Conservation (phyloP, 2,113 vertebrate species). For the Ictidomys tridecemlineatus region DNA sequence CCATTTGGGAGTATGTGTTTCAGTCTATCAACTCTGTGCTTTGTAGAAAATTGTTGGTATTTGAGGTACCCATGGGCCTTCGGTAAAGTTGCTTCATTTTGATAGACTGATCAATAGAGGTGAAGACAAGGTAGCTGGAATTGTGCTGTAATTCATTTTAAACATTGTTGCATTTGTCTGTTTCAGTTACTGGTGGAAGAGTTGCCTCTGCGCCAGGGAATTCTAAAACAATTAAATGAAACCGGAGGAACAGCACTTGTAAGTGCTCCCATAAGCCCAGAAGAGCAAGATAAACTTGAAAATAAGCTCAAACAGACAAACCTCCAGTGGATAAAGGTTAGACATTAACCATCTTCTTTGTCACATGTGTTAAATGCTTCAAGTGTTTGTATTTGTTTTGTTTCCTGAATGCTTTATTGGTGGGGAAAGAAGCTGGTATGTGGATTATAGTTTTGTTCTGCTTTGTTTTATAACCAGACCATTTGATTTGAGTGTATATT, state of each 20-base stretch:
- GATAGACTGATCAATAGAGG: conserved; percentile 84
- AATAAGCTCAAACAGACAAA: conserved; percentile 92
- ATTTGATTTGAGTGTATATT: neutral
- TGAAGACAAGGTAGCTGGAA: conserved; percentile 83
- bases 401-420: neutral
- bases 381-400: conserved; percentile 65
- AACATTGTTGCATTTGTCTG: conserved; percentile 86
- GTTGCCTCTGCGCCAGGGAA: conserved; percentile 90
- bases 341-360: conserved; percentile 68
- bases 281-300: conserved; percentile 91
- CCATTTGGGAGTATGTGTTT: neutral
- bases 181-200: conserved; percentile 92
- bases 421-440: neutral
- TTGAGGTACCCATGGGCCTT: conserved; percentile 76
- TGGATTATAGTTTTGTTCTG: conserved; percentile 71
- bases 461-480: neutral
- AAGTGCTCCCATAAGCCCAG: conserved; percentile 90
- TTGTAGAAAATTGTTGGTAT: conserved; percentile 73
- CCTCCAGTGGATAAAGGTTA: conserved; percentile 94
- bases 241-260: conserved; percentile 87
- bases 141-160: conserved; percentile 85
- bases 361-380: conserved; percentile 72
- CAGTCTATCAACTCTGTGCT: neutral
- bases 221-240: conserved; percentile 93
- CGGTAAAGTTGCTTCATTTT: conserved; percentile 78